Evolutionary conservation across 2,797 vertebrate genomes (phyloP), one percentile per base, ranked within the genome.

Genomic region (Pipistrellus nathusii): DNA sequence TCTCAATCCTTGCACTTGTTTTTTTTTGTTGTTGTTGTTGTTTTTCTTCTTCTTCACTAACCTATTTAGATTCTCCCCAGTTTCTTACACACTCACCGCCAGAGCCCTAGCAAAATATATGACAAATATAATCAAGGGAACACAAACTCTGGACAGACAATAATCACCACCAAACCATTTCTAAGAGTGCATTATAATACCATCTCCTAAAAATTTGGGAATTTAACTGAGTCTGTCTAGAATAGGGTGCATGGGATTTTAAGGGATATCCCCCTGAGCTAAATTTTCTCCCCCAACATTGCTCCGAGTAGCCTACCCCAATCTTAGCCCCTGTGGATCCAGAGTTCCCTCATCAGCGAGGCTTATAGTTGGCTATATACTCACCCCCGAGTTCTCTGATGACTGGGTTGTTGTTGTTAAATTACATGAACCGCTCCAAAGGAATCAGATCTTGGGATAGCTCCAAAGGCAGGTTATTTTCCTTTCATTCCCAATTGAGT

Each of bases 391-490:
- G 85, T 81, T 94, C 93, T 96, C 94, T 95, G 96, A 94, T 71
- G 91, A 83, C 92, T 14, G 15, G 92, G 71, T 78, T 57, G 82
- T 94, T 95, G 91, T 94, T 95, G 94, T 93, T 96, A 95, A 95
- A 96, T 96, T 95, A 88, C 92, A 94, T 57, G 92, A 96, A 88
- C 80, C 9, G 5, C 93, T 95, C 97, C 86, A 88, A 89, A 97
- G 94, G 95, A 95, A 93, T 94, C 96, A 96, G 88, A 96, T 93
- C 82, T 91, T 97, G 95, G 87, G 96, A 92, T 91, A 94, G 95
- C 88, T 97, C 95, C 96, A 96, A 96, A 96, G 92, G 93, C 83
- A 97, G 88, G 96, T 97, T 96, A 97, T 97, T 97, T 97, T 94
- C 96, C 92, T 97, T 97, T 93, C 83, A 57, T 72, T 96, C 96